Conservation (phyloP, 2,113 vertebrate species). For the Apteryx owenii region DNA sequence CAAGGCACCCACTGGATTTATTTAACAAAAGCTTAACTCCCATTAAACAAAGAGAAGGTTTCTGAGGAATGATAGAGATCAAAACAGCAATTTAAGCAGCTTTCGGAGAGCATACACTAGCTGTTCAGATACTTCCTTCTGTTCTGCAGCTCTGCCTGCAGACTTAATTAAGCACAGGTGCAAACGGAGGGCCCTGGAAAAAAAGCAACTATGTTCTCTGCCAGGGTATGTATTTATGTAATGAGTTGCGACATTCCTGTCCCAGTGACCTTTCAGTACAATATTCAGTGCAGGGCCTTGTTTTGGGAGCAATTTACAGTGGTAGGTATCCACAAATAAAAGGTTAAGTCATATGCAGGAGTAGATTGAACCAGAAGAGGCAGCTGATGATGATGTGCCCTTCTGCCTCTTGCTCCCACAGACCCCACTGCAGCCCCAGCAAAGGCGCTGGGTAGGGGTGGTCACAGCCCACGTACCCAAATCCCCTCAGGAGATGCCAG, state of each 20-base stretch:
- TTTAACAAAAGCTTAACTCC: not conserved
- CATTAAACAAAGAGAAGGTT: not conserved
- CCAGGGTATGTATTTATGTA: fast-evolving
- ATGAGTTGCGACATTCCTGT: fast-evolving
- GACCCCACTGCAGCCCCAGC: fast-evolving
- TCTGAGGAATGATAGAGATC: not conserved
- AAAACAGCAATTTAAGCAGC: not conserved
- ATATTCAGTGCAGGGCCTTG: fast-evolving
- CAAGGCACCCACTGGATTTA: not conserved
- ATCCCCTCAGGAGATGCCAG: fast-evolving
- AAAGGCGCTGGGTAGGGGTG: fast-evolving
- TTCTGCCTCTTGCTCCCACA: fast-evolving
- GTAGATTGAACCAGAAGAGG: not conserved
- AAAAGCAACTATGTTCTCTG: not conserved
- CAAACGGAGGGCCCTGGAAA: not conserved
- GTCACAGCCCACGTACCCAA: fast-evolving
- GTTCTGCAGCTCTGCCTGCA: not conserved
- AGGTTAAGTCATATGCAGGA: not conserved
- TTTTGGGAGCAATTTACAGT: fast-evolving
- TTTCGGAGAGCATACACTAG: not conserved
- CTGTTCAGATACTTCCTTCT: not conserved
- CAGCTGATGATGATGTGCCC: fast-evolving
- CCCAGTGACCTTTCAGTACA: not conserved
- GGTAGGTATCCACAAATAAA: not conserved
- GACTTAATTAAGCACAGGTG: not conserved